Evolutionary conservation across 2,113 vertebrate species (phyloP).

Genomic region (Pangasianodon gigas): DNA sequence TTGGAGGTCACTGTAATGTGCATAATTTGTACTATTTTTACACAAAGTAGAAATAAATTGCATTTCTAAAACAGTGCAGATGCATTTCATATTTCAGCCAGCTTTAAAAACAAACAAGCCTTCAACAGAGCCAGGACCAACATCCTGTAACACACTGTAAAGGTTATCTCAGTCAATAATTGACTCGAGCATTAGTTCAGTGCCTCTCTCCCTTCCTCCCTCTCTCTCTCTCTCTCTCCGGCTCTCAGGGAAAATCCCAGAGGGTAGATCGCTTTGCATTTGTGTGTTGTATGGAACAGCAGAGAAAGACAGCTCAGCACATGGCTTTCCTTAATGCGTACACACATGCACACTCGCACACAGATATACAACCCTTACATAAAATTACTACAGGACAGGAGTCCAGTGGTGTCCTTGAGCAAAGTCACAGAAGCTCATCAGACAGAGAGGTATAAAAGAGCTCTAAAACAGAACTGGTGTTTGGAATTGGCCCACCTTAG

Average conservation of each 20-base stretch:
- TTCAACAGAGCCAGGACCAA: not conserved
- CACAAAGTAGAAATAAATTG: not conserved
- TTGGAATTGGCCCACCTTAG: not conserved
- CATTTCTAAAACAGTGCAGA: not conserved
- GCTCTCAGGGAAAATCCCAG: conserved; percentile 13
- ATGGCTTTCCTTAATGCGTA: not conserved
- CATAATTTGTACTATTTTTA: not conserved
- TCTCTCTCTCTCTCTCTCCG: not conserved
- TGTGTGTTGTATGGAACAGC: conserved; percentile 30
- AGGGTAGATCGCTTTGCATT: conserved; percentile 43
- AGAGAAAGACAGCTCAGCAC: not conserved
- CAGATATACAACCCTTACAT: not conserved
- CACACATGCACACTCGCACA: not conserved
- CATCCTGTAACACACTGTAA: conserved; percentile 47
- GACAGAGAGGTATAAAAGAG: not conserved
- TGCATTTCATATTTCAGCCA: conserved; percentile 8
- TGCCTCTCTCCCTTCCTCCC: not conserved
- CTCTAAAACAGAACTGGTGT: not conserved
- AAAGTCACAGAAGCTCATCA: conserved; percentile 20
- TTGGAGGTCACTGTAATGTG: conserved; percentile 17
- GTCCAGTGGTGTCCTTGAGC: conserved; percentile 38
- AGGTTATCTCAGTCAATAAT: conserved; percentile 57
- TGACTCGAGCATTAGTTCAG: conserved; percentile 49
- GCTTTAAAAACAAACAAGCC: not conserved
- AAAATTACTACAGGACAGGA: conserved; percentile 17